These are phyloP conservation scores for Eurosta solidaginis DNA, from an alignment of 1,140 invertebrate species.

Conservation along the genomic window DNA sequence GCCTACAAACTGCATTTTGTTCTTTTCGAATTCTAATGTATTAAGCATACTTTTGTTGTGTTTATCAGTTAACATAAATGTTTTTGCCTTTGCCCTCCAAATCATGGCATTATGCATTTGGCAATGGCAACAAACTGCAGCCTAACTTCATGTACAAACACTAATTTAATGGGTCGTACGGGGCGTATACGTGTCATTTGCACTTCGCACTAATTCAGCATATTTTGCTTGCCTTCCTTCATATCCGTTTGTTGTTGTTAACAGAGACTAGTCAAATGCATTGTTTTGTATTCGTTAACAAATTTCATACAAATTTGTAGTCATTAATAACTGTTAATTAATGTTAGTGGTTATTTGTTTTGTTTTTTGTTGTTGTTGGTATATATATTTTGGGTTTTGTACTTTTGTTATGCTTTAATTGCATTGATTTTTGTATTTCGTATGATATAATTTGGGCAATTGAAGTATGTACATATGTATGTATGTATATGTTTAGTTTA, in stretches of 20 bases:
- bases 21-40: too few species aligned
- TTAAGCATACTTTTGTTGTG: too few species aligned
- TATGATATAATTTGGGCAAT: background rate
- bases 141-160: background rate
- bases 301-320: background rate
- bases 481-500: too few species aligned
- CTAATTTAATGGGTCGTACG: background rate
- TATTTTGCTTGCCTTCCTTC: too few species aligned
- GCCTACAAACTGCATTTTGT: background rate
- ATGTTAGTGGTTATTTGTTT: background rate
- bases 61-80: too few species aligned
- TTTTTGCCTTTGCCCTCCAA: too few species aligned
- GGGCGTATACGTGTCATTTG: background rate
- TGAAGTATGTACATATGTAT: background rate
- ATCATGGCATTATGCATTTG: too few species aligned
- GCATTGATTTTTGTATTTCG: too few species aligned
- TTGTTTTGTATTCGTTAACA: background rate
- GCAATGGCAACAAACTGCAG: too few species aligned
- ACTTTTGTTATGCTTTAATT: background rate
- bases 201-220: too few species aligned
- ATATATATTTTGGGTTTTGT: background rate
- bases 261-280: background rate
- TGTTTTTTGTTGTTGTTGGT: too few species aligned
- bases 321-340: constrained; percentile 21
- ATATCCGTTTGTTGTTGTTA: too few species aligned